These are phyloP conservation scores for Selene dorsalis DNA, from an alignment of 2,797 vertebrate genomes.

Conservation along the genomic window DNA sequence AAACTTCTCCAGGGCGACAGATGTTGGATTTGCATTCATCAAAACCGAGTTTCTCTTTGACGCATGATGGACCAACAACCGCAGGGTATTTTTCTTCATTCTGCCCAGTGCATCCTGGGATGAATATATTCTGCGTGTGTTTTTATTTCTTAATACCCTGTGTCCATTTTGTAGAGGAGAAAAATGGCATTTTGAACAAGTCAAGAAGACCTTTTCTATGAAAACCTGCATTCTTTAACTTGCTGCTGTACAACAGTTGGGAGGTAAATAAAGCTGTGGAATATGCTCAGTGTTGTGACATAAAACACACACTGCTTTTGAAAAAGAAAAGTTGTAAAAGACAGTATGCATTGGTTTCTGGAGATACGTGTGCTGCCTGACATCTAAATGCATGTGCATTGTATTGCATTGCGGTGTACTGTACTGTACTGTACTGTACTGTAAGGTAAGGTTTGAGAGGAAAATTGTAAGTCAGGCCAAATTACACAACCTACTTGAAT, in stretches of 20 bases:
- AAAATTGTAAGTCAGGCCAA: not conserved
- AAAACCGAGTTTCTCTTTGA: conserved; percentile 25
- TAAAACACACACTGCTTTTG: conserved; percentile 5
- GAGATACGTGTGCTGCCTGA: not conserved
- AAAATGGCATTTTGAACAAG: conserved; percentile 33
- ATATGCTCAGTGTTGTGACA: conserved; percentile 19
- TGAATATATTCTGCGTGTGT: conserved; percentile 1
- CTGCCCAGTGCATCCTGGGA: not conserved
- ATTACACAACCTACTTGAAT: not conserved
- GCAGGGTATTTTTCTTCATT: conserved; percentile 33
- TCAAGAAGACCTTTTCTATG: conserved; percentile 5
- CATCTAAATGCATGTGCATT: not conserved
- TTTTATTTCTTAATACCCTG: not conserved
- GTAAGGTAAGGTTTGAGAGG: not conserved
- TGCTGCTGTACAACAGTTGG: conserved; percentile 8
- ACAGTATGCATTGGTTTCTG: conserved; percentile 15
- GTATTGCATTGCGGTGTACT: not conserved
- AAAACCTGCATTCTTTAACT: not conserved
- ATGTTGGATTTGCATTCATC: conserved; percentile 39
- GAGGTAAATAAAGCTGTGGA: conserved; percentile 12
- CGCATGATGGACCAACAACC: conserved; percentile 16
- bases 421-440: not conserved
- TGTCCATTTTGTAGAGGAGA: conserved; percentile 7
- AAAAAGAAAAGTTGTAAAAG: conserved; percentile 1
- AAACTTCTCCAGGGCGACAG: conserved; percentile 23